Evolutionary conservation across 2,113 vertebrate species (phyloP).

Genomic region (Cynopterus brachyotis): DNA sequence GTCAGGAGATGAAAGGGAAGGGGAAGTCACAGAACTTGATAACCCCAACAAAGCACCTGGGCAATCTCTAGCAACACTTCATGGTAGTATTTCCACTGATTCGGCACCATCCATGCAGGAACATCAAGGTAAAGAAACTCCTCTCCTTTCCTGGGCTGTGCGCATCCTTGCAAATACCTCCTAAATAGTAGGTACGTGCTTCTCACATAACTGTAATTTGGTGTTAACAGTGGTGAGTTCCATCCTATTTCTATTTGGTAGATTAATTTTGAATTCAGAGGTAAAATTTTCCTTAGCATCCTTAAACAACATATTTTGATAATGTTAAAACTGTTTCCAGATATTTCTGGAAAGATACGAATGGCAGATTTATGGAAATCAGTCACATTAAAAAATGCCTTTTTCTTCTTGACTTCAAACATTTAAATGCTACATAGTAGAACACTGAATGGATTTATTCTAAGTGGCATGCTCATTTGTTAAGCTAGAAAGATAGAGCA

Average conservation of each 20-base stretch:
- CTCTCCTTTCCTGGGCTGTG: not conserved
- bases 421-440: not conserved
- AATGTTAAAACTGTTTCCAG: not conserved
- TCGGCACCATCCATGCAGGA: slow-evolving; percentile 74
- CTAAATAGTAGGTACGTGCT: not conserved
- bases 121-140: slow-evolving; percentile 82
- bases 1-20: not conserved
- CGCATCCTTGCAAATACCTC: not conserved
- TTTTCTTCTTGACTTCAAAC: not conserved
- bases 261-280: not conserved
- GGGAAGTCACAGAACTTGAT: not conserved
- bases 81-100: slow-evolving; percentile 69
- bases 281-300: not conserved
- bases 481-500: not conserved
- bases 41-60: fast-evolving
- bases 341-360: not conserved
- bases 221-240: not conserved
- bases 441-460: not conserved
- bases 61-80: slow-evolving; percentile 59
- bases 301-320: not conserved
- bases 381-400: not conserved
- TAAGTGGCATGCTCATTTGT: not conserved
- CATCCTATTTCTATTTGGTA: not conserved
- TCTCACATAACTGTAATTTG: not conserved
- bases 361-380: not conserved